Conservation (phyloP, 2,797 vertebrate species). For the Tachyglossus aculeatus region DNA sequence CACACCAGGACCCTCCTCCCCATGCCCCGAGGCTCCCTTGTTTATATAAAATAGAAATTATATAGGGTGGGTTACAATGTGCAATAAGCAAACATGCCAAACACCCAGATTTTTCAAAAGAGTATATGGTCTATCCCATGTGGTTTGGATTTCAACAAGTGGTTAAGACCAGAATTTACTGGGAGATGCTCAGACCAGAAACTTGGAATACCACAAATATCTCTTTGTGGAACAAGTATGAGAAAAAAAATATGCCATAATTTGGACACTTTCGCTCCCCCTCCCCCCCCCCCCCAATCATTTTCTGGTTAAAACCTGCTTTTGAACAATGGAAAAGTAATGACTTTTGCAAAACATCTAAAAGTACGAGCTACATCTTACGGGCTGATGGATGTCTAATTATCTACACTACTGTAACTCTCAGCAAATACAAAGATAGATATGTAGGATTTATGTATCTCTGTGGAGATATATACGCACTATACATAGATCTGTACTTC, state of each 20-base stretch:
- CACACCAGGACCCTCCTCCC: background rate
- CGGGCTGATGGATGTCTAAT: too few species aligned
- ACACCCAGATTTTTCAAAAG: background rate
- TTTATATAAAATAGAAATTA: background rate
- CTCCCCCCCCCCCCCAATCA: too few species aligned
- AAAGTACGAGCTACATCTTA: too few species aligned
- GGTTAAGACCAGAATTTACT: background rate
- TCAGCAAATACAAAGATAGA: too few species aligned
- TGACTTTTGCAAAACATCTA: too few species aligned
- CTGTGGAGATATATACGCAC: too few species aligned
- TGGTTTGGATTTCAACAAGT: slow-evolving; percentile 5
- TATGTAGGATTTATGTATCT: too few species aligned
- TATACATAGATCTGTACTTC: too few species aligned
- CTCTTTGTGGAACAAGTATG: background rate
- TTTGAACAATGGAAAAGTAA: accelerated
- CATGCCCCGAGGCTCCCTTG: background rate
- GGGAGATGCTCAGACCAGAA: background rate
- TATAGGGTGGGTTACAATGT: background rate
- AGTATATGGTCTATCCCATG: background rate
- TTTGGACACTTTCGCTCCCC: background rate
- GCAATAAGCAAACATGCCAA: background rate
- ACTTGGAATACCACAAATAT: background rate
- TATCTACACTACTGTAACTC: too few species aligned
- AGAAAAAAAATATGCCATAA: background rate
- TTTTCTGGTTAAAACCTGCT: background rate